Conservation (phyloP, 2,797 vertebrate species). For the Pelodytes ibericus region DNA sequence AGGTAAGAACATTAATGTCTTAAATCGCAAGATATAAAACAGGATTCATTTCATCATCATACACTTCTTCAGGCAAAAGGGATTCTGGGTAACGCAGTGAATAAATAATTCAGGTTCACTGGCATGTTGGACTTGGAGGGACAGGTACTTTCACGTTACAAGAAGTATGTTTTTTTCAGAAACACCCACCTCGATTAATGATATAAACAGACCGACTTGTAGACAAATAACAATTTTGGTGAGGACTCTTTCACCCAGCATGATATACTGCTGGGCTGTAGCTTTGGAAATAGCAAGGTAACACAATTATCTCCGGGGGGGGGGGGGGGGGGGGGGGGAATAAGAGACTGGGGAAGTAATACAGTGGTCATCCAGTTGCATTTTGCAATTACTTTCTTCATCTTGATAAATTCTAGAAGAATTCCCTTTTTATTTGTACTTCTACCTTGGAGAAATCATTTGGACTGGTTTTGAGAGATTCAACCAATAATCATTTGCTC, state of each 20-base stretch:
- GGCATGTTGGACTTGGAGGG: no score
- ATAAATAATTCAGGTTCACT: no score
- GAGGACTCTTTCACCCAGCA: no score
- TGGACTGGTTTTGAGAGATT: neutral
- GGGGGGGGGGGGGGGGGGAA: no score
- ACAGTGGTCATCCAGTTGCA: neutral
- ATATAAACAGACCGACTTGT: neutral
- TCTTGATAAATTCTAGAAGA: neutral
- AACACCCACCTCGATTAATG: neutral
- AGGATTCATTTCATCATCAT: no score
- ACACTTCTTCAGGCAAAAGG: no score
- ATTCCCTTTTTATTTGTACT: conserved; percentile 7
- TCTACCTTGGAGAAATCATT: neutral
- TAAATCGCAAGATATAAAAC: no score
- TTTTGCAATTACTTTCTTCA: conserved; percentile 6
- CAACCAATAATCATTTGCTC: neutral
- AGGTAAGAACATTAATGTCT: no score
- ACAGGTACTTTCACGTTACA: neutral
- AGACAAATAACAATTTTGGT: no score
- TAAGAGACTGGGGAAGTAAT: neutral
- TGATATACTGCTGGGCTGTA: neutral
- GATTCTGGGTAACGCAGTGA: no score
- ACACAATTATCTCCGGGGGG: conserved; percentile 11
- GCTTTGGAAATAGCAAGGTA: neutral
- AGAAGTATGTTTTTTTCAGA: neutral